Percentiles rank a stretch among this genome's conserved stretches.
Evolutionary conservation across 2,113 vertebrate species (phyloP).

Genomic region (Sphyrna mokarran): DNA sequence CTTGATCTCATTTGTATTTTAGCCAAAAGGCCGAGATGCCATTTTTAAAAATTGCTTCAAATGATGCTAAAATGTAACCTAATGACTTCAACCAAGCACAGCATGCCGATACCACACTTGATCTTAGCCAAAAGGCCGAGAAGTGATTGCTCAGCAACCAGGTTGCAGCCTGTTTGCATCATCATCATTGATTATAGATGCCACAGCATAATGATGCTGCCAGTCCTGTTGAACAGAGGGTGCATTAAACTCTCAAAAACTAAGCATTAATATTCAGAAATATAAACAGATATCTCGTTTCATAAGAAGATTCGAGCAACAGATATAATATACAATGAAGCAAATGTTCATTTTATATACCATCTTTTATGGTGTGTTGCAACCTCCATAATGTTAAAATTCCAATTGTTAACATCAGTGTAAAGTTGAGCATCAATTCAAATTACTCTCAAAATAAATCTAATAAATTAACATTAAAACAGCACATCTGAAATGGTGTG

Average conservation of each 20-base stretch:
- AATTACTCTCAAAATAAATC: neutral
- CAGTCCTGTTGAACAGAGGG: neutral
- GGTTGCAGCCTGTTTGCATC: no score
- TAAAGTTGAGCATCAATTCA: neutral
- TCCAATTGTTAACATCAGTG: neutral
- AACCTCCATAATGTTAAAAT: neutral
- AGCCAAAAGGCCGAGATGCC: no score
- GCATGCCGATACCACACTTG: no score
- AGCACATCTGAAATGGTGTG: neutral
- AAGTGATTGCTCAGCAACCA: neutral
- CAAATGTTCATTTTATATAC: neutral
- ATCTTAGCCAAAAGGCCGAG: no score
- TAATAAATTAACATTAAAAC: neutral
- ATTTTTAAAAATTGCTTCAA: no score
- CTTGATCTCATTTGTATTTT: no score
- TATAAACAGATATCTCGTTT: neutral
- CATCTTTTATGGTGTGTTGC: neutral
- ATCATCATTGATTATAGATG: neutral
- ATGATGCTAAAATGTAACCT: no score
- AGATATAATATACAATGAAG: neutral
- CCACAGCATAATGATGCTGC: neutral
- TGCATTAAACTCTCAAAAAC: neutral
- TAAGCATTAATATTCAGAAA: slow-evolving; percentile 12
- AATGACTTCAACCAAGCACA: no score
- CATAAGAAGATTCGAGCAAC: neutral